Percentiles rank a stretch among this genome's conserved stretches.
Evolutionary conservation across 2,113 vertebrate species (phyloP).

Genomic region (Dipodomys merriami): DNA sequence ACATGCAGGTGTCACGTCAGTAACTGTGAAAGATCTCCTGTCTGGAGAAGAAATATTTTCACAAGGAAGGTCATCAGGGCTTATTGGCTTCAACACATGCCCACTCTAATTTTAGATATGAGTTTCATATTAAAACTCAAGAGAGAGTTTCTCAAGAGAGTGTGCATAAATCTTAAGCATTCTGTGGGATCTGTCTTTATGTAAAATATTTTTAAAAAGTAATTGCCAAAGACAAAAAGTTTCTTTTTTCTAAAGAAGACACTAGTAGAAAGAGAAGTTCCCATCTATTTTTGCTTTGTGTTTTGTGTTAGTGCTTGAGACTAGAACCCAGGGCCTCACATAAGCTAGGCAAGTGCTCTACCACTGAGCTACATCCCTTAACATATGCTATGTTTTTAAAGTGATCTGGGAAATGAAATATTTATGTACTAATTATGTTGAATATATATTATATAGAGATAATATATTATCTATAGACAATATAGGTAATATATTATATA

Average conservation of each 20-base stretch:
- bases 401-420: neutral
- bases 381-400: neutral
- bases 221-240: neutral
- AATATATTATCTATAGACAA: too few relatives aligned
- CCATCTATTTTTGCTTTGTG: neutral
- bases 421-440: neutral
- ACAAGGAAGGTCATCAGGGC: neutral
- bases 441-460: too few relatives aligned
- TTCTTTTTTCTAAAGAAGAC: neutral
- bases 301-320: too few relatives aligned
- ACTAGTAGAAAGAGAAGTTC: neutral
- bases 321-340: neutral
- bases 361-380: too few relatives aligned
- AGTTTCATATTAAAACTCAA: neutral
- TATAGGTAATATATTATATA: too few relatives aligned
- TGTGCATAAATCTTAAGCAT: neutral
- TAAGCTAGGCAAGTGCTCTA: neutral
- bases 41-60: neutral
- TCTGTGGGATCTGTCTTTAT: neutral
- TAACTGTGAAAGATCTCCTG: neutral
- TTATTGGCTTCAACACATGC: neutral
- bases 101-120: constrained; percentile 25
- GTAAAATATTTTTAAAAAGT: constrained; percentile 24
- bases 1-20: rapidly evolving
- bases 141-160: neutral